A percentile compares a stretch with the other conserved stretches of the same genome.
Evolutionary conservation across 2,888 invertebrate genomes (phyloP).

Genomic region (Galerucella calmariensis): DNA sequence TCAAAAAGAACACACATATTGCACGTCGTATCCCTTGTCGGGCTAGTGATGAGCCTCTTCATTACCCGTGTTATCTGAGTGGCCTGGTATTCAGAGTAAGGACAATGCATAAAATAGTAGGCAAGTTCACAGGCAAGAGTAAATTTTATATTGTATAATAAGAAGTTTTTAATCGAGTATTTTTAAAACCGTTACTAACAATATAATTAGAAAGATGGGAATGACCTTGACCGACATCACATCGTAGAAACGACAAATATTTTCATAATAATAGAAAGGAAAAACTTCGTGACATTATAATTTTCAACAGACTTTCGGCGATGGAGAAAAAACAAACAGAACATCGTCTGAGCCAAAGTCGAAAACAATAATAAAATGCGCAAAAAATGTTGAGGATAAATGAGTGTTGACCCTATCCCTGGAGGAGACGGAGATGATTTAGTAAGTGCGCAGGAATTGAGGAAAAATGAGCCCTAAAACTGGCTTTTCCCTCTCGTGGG

Average conservation of each 20-base stretch:
- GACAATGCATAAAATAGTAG: too few species aligned
- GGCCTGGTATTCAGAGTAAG: too few species aligned
- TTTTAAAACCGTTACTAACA: too few species aligned
- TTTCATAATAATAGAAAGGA: background rate
- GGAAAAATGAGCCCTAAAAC: conserved; percentile 42
- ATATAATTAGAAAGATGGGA: too few species aligned
- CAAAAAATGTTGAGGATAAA: conserved; percentile 51
- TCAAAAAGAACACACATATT: too few species aligned
- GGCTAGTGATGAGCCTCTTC: too few species aligned
- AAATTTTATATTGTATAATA: too few species aligned
- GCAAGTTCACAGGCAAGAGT: too few species aligned
- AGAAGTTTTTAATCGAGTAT: too few species aligned
- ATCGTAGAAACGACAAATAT: background rate
- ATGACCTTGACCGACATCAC: too few species aligned
- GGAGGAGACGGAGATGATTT: conserved; percentile 51
- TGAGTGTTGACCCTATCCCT: conserved; percentile 47
- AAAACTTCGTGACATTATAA: conserved; percentile 13
- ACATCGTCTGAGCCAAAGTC: conserved; percentile 17
- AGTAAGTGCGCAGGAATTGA: conserved; percentile 47
- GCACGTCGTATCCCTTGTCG: too few species aligned
- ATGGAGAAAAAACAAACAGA: conserved; percentile 17
- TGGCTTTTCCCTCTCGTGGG: conserved; percentile 35
- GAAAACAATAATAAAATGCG: conserved; percentile 45
- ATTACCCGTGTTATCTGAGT: too few species aligned
- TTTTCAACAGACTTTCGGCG: conserved; percentile 7